Evolutionary conservation across 2,888 invertebrate genomes (phyloP), one percentile per base, ranked within the genome.

Genomic region (Ethmia dodecea): DNA sequence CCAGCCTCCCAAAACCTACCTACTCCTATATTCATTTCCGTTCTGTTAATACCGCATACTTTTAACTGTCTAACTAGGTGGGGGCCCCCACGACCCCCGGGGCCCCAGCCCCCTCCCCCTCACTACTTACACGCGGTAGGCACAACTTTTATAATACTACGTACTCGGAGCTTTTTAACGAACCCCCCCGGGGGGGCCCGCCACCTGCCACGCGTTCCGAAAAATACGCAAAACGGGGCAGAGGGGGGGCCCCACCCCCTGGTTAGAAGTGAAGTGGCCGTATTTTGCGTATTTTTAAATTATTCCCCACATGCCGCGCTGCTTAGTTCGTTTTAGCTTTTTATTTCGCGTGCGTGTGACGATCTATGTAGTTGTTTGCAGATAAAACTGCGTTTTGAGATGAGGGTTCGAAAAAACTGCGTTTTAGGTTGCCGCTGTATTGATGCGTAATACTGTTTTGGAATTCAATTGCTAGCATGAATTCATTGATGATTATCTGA

Each of bases 61-160:
- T 86, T 86, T 86, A 84, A 84, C 84, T 84, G 84, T 83, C 84
- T 86, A 86, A 86, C 84, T 86, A 84, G 83, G 83, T 75, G 72
- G 71, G 59, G 53, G 59, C 46, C 49, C 57, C 54, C 49, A 56
- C 47, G 34, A 46, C 22, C 32, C 42, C n/a, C n/a, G n/a, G n/a
- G 34, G 48, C 50, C 41, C 55, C 62, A 56, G 39, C 33, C 38
- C 72, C 57, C 73, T 60, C 55, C 54, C 76, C 74, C 50, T 46
- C 71, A 84, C 84, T 86, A 86, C 84, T 86, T 86, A 84, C 75
- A 86, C 84, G 80, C 76, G 73, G 84, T 84, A 84, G 84, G 84
- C 84, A 72, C 80, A 84, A 84, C 83, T 86, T 86, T 86, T 86
- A 86, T 86, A 86, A 84, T 84, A 81, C 81, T 83, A 84, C 81